Evolutionary conservation across 1,140 invertebrate genomes (phyloP), one percentile per base, ranked within the genome.

Genomic region (Ceratitis capitata): DNA sequence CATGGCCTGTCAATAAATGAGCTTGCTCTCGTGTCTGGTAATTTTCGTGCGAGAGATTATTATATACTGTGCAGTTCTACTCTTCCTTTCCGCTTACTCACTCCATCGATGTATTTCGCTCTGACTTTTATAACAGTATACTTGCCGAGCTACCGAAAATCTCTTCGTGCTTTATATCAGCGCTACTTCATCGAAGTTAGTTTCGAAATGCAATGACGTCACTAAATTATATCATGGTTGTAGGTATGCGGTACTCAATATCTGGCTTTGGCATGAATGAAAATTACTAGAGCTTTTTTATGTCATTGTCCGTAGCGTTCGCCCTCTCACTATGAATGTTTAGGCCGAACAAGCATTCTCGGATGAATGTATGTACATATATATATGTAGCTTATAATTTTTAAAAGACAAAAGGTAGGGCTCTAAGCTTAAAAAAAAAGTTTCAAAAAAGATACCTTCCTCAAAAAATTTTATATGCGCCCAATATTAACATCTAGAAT

Each of bases 131-230:
- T 64, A 64, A 64, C 58, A 64, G 58, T 64, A 29, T 29, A 29
- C 0, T 0, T 64, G 23, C 23, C n/a, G 6, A 26, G 53, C n/a
- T n/a, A n/a, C n/a, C n/a, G 29, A 64, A 10, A 3, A 2, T 32
- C 1, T 23, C 58, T 35, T 64, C 58, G 58, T 7, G 47, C 0
- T 64, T 64, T 32, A 3, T 12, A 12, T 64, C 32, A 49, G 12
- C 1, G 26, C 58, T 64, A 56, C n/a, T 12, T 12, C 58, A 12
- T 23, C 6, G 6, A 49, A 49, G 32, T 64, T 64, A 29, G 23
- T 64, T 32, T 64, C 58, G 58, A 64, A 64, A 16, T 64, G n/a
- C 58, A 74, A 42, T 74, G 64, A 74, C 64, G 64, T 74, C 64
- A 74, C 35, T 5, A 2, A 35, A 35, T 10, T 32, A 16, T 74